These are phyloP conservation scores for Falcaria lacertinaria DNA, from an alignment of 2,888 invertebrate species.

Conservation along the genomic window DNA sequence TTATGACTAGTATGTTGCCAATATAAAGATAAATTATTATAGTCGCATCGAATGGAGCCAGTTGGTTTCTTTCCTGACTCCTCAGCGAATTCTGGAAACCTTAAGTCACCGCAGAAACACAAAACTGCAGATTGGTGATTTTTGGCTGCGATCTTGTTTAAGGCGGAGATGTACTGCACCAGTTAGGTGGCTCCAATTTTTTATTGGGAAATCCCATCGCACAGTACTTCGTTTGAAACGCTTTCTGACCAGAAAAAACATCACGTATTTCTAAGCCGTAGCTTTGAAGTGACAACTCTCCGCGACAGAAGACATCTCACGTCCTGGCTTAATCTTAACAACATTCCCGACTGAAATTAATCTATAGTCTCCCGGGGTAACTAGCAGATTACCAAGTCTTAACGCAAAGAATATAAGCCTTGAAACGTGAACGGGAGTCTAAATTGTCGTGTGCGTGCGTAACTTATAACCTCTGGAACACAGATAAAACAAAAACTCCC, in stretches of 20 bases:
- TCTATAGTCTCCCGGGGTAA: constrained; percentile 25
- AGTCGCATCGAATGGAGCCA: no score
- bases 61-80: no score
- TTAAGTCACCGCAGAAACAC: no score
- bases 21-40: no score
- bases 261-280: background rate
- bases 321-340: constrained; percentile 30
- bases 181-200: no score
- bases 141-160: no score
- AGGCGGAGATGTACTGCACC: no score
- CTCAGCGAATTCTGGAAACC: no score
- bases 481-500: background rate
- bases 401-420: constrained; percentile 7
- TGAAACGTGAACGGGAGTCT: constrained; percentile 6
- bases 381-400: constrained; percentile 17
- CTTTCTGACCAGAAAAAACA: background rate
- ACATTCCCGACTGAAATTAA: constrained; percentile 39
- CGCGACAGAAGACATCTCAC: constrained; percentile 11
- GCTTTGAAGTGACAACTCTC: constrained; percentile 13
- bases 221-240: background rate
- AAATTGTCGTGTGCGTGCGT: background rate
- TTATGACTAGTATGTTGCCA: no score
- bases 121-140: no score
- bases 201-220: no score
- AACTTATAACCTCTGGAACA: background rate